Evolutionary conservation across 2,113 vertebrate genomes (phyloP).

Genomic region (Stegostoma tigrinum): DNA sequence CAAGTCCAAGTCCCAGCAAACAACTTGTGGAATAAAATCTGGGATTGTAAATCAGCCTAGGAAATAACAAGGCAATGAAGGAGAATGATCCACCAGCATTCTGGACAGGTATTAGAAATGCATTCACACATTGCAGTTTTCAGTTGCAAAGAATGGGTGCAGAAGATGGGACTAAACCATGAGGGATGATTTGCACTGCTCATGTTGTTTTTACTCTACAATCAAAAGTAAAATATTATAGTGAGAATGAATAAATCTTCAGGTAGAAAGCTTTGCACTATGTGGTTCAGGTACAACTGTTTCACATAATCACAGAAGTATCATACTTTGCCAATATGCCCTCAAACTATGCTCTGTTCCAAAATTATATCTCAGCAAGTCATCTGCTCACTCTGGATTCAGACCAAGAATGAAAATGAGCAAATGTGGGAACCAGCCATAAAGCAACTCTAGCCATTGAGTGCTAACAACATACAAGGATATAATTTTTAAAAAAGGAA

Average conservation of each 20-base stretch:
- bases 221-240: neutral
- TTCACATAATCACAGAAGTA: neutral
- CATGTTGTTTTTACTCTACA: neutral
- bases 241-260: neutral
- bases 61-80: neutral
- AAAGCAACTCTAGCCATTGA: neutral
- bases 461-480: neutral
- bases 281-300: neutral
- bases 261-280: neutral
- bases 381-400: neutral
- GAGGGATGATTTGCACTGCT: neutral
- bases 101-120: neutral
- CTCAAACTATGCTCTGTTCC: neutral
- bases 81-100: neutral
- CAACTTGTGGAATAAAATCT: too few species aligned
- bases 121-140: neutral
- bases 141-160: neutral
- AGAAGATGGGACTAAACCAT: neutral
- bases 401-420: neutral
- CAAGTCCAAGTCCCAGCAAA: too few species aligned
- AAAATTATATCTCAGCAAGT: neutral
- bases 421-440: neutral
- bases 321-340: neutral
- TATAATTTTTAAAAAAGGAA: neutral
- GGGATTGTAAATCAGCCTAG: too few species aligned